phyloP scores from a whole-genome alignment of 2,113 vertebrate genomes.

The Anser cygnoides region DNA sequence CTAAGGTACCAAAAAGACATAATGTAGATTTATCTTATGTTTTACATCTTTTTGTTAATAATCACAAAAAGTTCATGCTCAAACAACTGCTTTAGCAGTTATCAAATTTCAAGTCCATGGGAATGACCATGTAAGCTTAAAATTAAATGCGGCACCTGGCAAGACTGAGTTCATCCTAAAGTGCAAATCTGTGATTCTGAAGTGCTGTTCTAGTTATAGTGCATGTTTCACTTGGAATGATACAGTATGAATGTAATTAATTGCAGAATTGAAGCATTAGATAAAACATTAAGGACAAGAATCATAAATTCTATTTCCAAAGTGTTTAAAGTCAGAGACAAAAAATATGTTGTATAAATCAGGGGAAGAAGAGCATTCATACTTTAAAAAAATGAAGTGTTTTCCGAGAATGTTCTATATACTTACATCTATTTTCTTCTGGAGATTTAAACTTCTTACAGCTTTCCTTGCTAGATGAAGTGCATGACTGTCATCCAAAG shows the following conservation, averaged over 20 bases:
- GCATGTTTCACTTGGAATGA: not conserved
- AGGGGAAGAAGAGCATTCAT: not conserved
- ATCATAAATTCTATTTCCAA: not conserved
- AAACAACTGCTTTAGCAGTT: not conserved
- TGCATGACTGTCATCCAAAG: conserved; percentile 92
- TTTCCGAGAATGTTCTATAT: not conserved
- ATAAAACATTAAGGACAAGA: not conserved
- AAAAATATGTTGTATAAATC: not conserved
- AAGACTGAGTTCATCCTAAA: not conserved
- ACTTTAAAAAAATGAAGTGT: not conserved
- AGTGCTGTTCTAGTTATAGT: not conserved
- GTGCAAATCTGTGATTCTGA: not conserved
- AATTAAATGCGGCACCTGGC: not conserved
- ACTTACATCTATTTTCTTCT: conserved; percentile 90
- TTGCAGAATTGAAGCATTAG: not conserved
- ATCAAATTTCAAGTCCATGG: not conserved
- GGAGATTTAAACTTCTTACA: conserved; percentile 90
- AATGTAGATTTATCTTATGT: not conserved
- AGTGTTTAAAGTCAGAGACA: not conserved
- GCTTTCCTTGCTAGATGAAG: conserved; percentile 92
- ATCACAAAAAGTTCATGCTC: not conserved
- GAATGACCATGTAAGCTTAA: not conserved
- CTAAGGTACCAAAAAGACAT: not conserved
- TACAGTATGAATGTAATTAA: not conserved
- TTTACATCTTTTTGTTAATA: not conserved